Evolutionary conservation across 2,797 vertebrate genomes (phyloP).

Genomic region (Atherinosoma microstoma): DNA sequence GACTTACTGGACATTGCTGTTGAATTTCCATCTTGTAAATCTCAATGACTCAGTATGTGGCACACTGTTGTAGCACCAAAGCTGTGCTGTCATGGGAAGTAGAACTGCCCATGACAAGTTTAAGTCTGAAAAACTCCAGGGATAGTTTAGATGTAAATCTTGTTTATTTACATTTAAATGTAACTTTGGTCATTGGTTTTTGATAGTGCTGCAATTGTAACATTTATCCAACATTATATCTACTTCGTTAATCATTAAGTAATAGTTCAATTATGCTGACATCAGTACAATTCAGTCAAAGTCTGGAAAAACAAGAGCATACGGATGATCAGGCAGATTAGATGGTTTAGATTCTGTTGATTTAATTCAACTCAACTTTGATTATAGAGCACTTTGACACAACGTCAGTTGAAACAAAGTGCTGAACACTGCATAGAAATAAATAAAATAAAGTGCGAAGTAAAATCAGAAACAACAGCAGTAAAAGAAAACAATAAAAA

Average conservation of each 20-base stretch:
- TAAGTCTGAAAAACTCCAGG: background rate
- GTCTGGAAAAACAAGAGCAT: background rate
- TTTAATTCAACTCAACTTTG: too few species aligned
- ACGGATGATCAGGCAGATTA: background rate
- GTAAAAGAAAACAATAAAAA: too few species aligned
- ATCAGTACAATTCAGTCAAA: background rate
- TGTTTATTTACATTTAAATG: background rate
- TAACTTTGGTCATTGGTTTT: background rate
- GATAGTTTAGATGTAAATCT: background rate
- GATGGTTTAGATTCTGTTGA: background rate
- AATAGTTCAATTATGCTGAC: too few species aligned
- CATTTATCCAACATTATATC: too few species aligned
- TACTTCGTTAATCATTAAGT: too few species aligned
- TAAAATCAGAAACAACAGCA: too few species aligned
- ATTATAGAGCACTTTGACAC: too few species aligned
- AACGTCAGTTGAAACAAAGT: too few species aligned
- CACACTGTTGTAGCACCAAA: conserved; percentile 13
- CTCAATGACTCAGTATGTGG: conserved; percentile 31
- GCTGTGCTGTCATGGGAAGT: background rate
- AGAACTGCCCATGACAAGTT: background rate
- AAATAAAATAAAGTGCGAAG: too few species aligned
- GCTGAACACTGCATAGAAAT: too few species aligned
- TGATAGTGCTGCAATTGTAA: background rate
- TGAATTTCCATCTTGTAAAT: conserved; percentile 52
- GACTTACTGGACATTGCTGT: conserved; percentile 42